phyloP scores from a whole-genome alignment of 2,113 vertebrate genomes.

The Rhinolophus ferrumequinum region DNA sequence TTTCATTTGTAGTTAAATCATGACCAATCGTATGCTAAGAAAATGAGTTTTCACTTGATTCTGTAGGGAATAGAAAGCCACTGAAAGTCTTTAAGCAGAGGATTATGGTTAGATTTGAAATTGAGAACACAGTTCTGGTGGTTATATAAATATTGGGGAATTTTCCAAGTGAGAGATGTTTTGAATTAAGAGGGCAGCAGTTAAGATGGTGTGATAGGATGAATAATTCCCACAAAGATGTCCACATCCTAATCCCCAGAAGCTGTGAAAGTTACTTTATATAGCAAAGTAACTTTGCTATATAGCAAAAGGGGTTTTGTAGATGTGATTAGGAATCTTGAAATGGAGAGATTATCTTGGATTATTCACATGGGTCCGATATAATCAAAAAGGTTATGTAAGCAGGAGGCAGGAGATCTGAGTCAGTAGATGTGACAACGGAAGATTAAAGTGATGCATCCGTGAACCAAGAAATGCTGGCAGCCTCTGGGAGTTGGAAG shows the following conservation, averaged over 20 bases:
- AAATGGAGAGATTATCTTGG: neutral
- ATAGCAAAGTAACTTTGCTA: neutral
- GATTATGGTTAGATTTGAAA: neutral
- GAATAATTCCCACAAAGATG: neutral
- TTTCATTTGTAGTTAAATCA: neutral
- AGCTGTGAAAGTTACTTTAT: neutral
- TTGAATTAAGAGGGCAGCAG: neutral
- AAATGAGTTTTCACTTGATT: neutral
- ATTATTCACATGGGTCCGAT: neutral
- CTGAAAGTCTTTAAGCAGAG: neutral
- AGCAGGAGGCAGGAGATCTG: neutral
- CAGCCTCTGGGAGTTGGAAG: neutral
- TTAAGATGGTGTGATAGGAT: neutral
- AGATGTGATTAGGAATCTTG: neutral
- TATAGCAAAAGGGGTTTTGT: neutral
- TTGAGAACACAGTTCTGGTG: neutral
- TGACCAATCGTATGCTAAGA: neutral
- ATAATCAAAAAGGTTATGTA: neutral
- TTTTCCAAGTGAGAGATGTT: neutral
- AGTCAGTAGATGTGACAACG: neutral
- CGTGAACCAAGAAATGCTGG: neutral
- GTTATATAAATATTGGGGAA: neutral
- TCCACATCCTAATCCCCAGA: neutral
- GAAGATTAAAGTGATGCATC: neutral
- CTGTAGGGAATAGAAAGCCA: neutral